Evolutionary conservation across 2,888 invertebrate genomes (phyloP).

Genomic region (Noctua comes): DNA sequence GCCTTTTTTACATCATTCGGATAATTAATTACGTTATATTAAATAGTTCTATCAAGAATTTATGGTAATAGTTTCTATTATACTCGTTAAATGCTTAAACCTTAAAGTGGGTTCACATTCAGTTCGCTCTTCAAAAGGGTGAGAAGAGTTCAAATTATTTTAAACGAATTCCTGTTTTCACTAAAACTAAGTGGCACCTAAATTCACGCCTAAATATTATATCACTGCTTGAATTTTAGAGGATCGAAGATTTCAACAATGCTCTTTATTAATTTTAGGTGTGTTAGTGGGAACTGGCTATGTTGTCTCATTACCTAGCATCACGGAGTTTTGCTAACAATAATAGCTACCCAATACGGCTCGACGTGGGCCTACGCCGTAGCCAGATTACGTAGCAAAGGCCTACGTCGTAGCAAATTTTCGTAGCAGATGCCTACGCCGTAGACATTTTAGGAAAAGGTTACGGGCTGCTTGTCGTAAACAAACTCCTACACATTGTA

Average conservation of each 20-base stretch:
- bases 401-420: constrained; percentile 28
- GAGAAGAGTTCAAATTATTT: constrained; percentile 10
- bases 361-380: constrained; percentile 10
- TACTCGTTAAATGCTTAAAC: not conserved
- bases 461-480: not conserved
- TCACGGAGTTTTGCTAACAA: not conserved
- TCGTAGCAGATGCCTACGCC: constrained; percentile 31
- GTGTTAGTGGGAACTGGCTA: not conserved
- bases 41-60: constrained; percentile 11
- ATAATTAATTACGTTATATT: not conserved
- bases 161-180: too few species aligned
- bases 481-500: constrained; percentile 25
- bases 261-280: not conserved
- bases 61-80: not conserved
- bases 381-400: constrained; percentile 3
- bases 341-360: not conserved
- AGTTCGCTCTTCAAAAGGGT: not conserved
- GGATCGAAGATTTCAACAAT: fast-evolving
- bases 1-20: not conserved
- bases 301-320: not conserved
- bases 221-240: not conserved
- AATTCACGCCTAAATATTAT: not conserved
- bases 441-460: not conserved
- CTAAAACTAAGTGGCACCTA: not conserved
- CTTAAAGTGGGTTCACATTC: constrained; percentile 8